These are phyloP conservation scores for Carterocephalus palaemon DNA, from an alignment of 2,888 invertebrate species.

Conservation along the genomic window DNA sequence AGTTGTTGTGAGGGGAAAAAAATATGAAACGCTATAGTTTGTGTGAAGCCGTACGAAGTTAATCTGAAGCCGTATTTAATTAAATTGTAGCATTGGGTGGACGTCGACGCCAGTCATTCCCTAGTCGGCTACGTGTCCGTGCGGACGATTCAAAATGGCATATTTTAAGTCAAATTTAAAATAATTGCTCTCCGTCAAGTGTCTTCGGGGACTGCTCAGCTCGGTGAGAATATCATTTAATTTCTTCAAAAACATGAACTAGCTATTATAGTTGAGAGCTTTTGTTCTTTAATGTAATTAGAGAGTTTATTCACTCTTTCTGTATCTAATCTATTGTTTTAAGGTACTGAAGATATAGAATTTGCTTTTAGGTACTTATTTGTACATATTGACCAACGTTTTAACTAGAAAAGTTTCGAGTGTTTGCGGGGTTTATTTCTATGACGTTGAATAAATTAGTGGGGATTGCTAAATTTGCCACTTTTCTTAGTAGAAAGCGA, in stretches of 20 bases:
- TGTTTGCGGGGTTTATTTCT: too few species aligned
- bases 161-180: slow-evolving; percentile 27
- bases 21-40: slow-evolving; percentile 72
- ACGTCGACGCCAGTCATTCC: slow-evolving; percentile 56
- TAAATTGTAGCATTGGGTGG: slow-evolving; percentile 69
- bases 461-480: slow-evolving; percentile 33
- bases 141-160: slow-evolving; percentile 45
- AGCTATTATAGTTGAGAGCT: slow-evolving; percentile 4
- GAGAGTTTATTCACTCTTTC: slow-evolving; percentile 9
- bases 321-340: too few species aligned
- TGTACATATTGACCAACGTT: too few species aligned
- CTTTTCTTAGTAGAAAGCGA: slow-evolving; percentile 34
- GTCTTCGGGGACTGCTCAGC: slow-evolving; percentile 25
- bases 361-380: neutral
- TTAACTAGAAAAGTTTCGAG: too few species aligned
- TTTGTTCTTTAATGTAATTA: slow-evolving; percentile 16
- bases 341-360: too few species aligned
- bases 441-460: slow-evolving; percentile 11
- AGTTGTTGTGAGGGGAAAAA: slow-evolving; percentile 39
- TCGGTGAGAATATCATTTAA: slow-evolving; percentile 31
- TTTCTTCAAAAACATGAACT: slow-evolving; percentile 11
- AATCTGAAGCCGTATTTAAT: slow-evolving; percentile 79
- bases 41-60: slow-evolving; percentile 69
- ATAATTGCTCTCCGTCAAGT: slow-evolving; percentile 32
- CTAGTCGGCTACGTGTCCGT: slow-evolving; percentile 47